These are phyloP conservation scores for Corythornis leucogaster DNA, from an alignment of 2,797 vertebrate species.

Conservation along the genomic window DNA sequence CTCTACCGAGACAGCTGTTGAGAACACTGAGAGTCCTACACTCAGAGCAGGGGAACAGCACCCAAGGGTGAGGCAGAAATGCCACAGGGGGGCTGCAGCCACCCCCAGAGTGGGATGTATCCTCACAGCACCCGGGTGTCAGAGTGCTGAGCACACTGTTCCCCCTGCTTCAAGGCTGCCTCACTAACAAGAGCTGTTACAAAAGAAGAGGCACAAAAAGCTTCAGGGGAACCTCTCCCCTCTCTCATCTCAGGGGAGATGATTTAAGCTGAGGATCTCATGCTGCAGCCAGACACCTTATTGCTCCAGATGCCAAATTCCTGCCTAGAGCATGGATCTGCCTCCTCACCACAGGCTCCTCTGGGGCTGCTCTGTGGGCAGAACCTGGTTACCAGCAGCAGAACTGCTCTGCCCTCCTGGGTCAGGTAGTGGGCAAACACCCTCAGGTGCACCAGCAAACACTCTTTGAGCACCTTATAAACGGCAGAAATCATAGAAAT, in stretches of 20 bases:
- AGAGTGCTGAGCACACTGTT: neutral
- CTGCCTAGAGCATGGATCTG: neutral
- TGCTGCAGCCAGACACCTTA: neutral
- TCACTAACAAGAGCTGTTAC: neutral
- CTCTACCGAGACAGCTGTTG: neutral
- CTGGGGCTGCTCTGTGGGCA: neutral
- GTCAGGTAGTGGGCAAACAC: neutral
- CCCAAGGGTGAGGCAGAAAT: accelerated
- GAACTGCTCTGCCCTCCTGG: neutral
- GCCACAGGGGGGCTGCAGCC: neutral
- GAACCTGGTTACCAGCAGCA: neutral
- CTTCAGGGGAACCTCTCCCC: neutral
- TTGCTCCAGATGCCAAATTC: neutral
- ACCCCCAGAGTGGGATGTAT: neutral
- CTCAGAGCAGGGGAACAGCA: neutral
- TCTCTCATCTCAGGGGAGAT: neutral
- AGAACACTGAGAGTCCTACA: neutral
- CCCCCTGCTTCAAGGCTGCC: neutral
- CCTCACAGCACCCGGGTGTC: neutral
- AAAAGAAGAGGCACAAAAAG: neutral
- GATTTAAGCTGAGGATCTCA: neutral
- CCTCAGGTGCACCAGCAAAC: neutral
- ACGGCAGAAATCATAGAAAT: no score
- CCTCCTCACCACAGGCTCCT: neutral
- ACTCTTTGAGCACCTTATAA: neutral